Evolutionary conservation across 2,113 vertebrate genomes (phyloP).

Genomic region (Cavia aperea): DNA sequence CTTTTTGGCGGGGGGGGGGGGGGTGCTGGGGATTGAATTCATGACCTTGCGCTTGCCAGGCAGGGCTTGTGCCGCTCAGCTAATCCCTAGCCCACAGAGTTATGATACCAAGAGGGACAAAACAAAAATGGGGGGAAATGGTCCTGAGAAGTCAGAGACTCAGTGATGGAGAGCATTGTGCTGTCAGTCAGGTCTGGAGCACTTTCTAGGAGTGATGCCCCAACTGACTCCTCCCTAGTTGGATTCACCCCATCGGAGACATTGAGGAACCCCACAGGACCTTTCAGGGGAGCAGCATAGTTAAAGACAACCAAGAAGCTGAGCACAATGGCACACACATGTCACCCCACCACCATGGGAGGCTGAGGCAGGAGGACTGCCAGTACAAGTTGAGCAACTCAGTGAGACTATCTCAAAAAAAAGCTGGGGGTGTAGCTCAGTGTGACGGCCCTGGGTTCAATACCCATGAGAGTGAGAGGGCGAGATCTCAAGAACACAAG

Average conservation of each 20-base stretch:
- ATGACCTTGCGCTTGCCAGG: too few relatives aligned
- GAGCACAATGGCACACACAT: not conserved
- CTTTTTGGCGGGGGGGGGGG: too few relatives aligned
- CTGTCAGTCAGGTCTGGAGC: not conserved
- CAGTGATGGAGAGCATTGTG: not conserved
- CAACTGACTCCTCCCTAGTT: not conserved
- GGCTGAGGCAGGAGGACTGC: not conserved
- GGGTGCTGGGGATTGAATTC: too few relatives aligned
- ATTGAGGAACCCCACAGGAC: not conserved
- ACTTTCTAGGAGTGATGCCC: not conserved
- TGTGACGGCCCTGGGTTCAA: not conserved
- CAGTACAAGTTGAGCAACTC: not conserved
- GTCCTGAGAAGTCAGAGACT: not conserved
- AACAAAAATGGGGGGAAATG: not conserved
- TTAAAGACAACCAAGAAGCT: not conserved
- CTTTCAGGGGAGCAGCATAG: not conserved
- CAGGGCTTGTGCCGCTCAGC: too few relatives aligned
- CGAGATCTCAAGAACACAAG: not conserved
- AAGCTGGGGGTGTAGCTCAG: not conserved
- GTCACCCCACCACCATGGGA: not conserved
- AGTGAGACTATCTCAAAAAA: not conserved
- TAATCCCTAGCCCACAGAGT: too few relatives aligned
- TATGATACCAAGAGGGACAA: not conserved
- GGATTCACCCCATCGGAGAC: not conserved
- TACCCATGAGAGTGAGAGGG: rapidly evolving